Evolutionary conservation across 2,113 vertebrate species (phyloP).

Genomic region (Neoarius graeffei): DNA sequence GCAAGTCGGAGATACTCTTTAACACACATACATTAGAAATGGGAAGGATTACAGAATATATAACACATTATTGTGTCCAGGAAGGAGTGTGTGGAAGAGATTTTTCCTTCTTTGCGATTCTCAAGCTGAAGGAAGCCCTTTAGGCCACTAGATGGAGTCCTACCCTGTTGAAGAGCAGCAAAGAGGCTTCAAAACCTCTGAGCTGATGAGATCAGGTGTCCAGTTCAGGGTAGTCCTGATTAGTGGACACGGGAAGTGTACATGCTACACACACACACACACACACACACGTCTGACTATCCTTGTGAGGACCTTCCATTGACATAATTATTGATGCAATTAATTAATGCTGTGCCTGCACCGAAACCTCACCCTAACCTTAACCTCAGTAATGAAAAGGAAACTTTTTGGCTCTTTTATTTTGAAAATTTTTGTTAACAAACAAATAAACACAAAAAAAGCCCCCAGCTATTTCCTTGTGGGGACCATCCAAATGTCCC

Average conservation of each 20-base stretch:
- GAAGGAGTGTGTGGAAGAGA: background rate
- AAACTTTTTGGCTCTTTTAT: too few relatives aligned
- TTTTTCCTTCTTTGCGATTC: conserved; percentile 2
- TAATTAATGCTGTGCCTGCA: too few relatives aligned
- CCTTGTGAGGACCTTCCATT: too few relatives aligned
- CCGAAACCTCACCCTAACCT: too few relatives aligned
- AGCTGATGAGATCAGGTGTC: conserved; percentile 49
- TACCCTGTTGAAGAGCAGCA: conserved; percentile 71
- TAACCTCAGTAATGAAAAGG: too few relatives aligned
- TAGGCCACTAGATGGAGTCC: conserved; percentile 80
- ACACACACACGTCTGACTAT: too few relatives aligned
- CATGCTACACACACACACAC: too few relatives aligned
- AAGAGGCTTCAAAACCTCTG: conserved; percentile 60
- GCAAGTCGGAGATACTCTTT: background rate
- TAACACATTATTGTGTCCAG: conserved; percentile 15
- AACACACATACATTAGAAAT: conserved; percentile 13
- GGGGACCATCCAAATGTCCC: too few relatives aligned
- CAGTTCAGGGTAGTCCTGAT: background rate
- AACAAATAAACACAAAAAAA: too few relatives aligned
- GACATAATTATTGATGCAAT: too few relatives aligned
- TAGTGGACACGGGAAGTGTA: background rate
- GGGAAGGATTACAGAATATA: conserved; percentile 39
- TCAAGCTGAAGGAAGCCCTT: conserved; percentile 58
- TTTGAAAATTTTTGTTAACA: background rate
- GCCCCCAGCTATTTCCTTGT: too few relatives aligned